phyloP scores from a whole-genome alignment of 2,797 vertebrate genomes.

The Acipenser transmontanus region DNA sequence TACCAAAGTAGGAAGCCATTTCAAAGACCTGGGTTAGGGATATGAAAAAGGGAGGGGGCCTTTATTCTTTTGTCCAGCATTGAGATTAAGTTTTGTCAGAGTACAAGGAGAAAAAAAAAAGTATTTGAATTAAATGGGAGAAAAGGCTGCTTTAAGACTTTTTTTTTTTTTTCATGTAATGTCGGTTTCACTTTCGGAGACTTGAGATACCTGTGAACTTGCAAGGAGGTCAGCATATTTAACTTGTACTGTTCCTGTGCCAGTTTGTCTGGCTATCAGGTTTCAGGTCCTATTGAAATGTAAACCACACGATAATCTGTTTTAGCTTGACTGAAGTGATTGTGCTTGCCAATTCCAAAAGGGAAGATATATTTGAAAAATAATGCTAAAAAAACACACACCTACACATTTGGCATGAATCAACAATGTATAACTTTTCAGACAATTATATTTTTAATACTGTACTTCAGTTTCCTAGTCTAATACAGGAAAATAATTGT shows the following conservation, averaged over 20 bases:
- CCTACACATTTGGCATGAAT: no score
- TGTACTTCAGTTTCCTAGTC: no score
- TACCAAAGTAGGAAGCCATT: conserved; percentile 54
- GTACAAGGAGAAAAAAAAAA: conserved; percentile 45
- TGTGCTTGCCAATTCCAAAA: neutral
- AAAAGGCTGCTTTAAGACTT: conserved; percentile 25
- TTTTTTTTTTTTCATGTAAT: conserved; percentile 33
- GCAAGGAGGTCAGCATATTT: conserved; percentile 33
- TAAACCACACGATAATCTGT: conserved; percentile 6
- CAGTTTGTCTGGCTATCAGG: conserved; percentile 29
- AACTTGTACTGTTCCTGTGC: conserved; percentile 17
- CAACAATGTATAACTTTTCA: no score
- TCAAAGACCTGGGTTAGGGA: conserved; percentile 53
- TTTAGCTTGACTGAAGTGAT: conserved; percentile 20
- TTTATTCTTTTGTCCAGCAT: conserved; percentile 56
- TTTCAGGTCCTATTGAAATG: conserved; percentile 30
- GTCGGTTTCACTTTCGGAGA: conserved; percentile 43
- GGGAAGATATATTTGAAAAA: no score
- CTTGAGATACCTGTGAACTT: conserved; percentile 43
- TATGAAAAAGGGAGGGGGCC: conserved; percentile 49
- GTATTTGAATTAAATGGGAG: conserved; percentile 45
- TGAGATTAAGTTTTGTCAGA: conserved; percentile 54
- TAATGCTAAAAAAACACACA: no score
- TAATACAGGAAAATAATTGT: no score
- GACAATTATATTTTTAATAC: no score